Evolutionary conservation across 1,140 invertebrate species (phyloP), one percentile per base, ranked within the genome.

Genomic region (Akabosia matsudoensis): DNA sequence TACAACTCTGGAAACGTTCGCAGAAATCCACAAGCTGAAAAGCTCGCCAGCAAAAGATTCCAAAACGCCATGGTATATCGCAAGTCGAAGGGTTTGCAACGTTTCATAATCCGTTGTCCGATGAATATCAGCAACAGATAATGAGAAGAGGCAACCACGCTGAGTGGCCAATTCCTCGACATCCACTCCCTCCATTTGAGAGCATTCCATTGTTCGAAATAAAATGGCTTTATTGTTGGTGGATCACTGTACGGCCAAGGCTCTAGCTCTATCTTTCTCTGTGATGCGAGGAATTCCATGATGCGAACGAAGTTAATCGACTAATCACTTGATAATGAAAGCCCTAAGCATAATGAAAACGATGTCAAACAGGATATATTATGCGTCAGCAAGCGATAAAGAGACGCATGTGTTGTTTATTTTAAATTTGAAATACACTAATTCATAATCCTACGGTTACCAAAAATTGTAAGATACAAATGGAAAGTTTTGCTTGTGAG

Each of bases 41-140:
- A 78, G 1, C 45, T 51, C 18, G 78, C 78, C 2, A 79, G 52
- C 0, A 22, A 61, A 33, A 81, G 61, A 52, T 81, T 81, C 80
- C 80, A 81, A 3, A 75, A 1, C 13, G 70, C n/a, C 31, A 77
- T 37, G 31, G 73, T 33, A 24, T 24, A 56, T n/a, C 70, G 14
- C 0, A 81, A 52, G 4, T 81, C 31, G 52, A 73, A 81, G 22
- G 78, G 74, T 33, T 73, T 51, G 16, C 80, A 28, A 54, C 7
- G 3, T 45, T 45, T 34, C 70, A 72, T 72, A 28, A 72, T 37
- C 64, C 67, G 18, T 52, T 37, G 16, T 2, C 67, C 33, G 14
- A 4, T 18, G 16, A 70, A 52, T n/a, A 75, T 75, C 1, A 67
- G 24, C 28, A 56, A 26, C 3, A 72, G 18, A 28, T 72, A 72